Conservation (phyloP, 1,140 invertebrate genomes). For the Drosophila lini region DNA sequence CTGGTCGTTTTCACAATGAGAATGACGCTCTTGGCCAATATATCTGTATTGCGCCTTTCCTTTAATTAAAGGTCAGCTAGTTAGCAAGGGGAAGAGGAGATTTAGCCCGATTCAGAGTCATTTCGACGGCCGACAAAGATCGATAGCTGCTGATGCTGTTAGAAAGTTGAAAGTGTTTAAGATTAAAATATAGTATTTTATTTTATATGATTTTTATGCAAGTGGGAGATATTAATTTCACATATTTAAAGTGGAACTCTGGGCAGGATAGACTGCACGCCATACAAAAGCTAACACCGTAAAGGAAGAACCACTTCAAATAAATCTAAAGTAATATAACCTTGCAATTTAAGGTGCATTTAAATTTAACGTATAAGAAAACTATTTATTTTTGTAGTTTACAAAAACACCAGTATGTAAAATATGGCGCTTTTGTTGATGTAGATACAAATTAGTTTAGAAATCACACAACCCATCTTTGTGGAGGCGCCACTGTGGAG, state of each 20-base stretch:
- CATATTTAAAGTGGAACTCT: too few relatives aligned
- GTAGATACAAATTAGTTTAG: neutral
- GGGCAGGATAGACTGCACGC: too few relatives aligned
- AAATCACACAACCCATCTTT: neutral
- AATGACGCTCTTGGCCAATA: neutral
- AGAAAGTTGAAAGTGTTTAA: neutral
- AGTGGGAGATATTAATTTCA: too few relatives aligned
- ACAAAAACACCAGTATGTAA: neutral
- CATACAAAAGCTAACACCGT: too few relatives aligned
- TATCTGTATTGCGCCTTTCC: neutral
- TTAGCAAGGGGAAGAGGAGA: neutral
- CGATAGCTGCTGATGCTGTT: too few relatives aligned
- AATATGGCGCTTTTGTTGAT: neutral
- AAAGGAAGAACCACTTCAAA: neutral
- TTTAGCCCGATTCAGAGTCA: neutral
- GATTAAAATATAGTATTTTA: neutral
- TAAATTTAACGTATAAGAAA: neutral
- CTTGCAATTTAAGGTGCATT: too few relatives aligned
- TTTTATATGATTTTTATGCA: too few relatives aligned
- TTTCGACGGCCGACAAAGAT: too few relatives aligned
- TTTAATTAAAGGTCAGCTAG: slow-evolving; percentile 4
- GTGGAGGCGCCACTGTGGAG: neutral
- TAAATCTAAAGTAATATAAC: neutral
- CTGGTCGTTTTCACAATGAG: neutral
- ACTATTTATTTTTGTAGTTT: neutral